Conservation (phyloP, 2,113 vertebrate species). For the Oreotrochilus melanogaster region DNA sequence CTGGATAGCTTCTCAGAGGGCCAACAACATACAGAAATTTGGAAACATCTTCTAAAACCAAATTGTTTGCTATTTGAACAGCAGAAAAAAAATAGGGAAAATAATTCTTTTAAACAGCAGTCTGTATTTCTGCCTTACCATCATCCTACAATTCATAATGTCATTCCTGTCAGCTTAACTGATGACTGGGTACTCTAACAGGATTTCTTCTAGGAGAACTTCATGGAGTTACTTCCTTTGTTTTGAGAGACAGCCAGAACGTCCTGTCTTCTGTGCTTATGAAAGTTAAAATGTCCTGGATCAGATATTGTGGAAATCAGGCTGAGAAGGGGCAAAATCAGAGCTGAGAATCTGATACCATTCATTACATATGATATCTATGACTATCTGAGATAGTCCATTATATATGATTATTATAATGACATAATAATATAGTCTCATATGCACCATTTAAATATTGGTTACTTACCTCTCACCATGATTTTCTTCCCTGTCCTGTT, state of each 20-base stretch:
- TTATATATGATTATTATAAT: too few species aligned
- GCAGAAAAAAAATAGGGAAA: background rate
- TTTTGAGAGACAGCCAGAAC: background rate
- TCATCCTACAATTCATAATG: background rate
- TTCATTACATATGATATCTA: too few species aligned
- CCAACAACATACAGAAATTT: background rate
- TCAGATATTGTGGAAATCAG: background rate
- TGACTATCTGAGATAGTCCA: too few species aligned
- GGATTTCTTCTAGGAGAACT: background rate
- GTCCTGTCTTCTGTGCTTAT: background rate
- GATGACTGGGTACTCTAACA: background rate
- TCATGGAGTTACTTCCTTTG: background rate
- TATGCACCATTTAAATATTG: background rate
- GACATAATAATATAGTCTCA: background rate
- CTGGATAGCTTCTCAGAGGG: background rate
- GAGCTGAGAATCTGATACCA: background rate
- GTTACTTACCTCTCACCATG: background rate
- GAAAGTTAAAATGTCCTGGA: background rate
- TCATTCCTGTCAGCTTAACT: background rate
- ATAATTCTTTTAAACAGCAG: background rate
- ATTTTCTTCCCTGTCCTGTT: background rate
- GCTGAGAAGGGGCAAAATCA: background rate
- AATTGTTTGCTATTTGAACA: background rate
- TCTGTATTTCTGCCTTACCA: rapidly evolving
- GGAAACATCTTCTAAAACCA: background rate